Evolutionary conservation across 2,113 vertebrate genomes (phyloP).

Genomic region (Butastur rufipennis): DNA sequence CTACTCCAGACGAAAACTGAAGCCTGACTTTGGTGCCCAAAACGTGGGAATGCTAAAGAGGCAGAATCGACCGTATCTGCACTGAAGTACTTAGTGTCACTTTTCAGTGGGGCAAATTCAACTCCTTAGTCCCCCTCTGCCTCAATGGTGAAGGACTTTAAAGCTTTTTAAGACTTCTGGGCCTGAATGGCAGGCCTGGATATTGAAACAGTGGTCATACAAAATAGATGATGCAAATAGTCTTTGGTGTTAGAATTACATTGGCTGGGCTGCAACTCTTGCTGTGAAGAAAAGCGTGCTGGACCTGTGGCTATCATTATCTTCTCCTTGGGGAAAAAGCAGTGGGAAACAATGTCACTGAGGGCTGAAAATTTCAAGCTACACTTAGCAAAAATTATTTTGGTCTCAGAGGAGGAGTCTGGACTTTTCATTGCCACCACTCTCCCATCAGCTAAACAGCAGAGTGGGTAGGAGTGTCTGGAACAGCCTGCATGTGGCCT

Average conservation of each 20-base stretch:
- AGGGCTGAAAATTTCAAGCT: background rate
- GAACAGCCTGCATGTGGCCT: background rate
- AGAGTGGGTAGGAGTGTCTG: background rate
- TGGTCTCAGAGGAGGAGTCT: background rate
- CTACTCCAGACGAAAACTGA: background rate
- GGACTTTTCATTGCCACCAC: background rate
- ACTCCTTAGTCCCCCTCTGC: background rate
- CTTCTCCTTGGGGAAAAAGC: background rate
- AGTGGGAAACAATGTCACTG: background rate
- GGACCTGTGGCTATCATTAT: background rate
- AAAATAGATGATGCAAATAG: background rate
- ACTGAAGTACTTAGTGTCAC: background rate
- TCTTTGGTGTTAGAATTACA: background rate
- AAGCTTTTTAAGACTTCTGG: background rate
- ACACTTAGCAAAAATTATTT: background rate
- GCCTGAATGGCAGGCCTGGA: background rate
- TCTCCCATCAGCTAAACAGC: background rate
- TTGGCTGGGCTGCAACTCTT: background rate
- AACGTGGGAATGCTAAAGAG: background rate
- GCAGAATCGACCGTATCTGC: background rate
- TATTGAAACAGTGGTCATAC: background rate
- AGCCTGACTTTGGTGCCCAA: background rate
- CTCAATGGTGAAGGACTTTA: background rate
- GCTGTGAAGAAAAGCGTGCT: background rate
- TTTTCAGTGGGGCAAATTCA: background rate